Percentiles rank a stretch among this genome's conserved stretches.
Evolutionary conservation across 1,140 invertebrate genomes (phyloP).

Genomic region (Brachionus sp.): DNA sequence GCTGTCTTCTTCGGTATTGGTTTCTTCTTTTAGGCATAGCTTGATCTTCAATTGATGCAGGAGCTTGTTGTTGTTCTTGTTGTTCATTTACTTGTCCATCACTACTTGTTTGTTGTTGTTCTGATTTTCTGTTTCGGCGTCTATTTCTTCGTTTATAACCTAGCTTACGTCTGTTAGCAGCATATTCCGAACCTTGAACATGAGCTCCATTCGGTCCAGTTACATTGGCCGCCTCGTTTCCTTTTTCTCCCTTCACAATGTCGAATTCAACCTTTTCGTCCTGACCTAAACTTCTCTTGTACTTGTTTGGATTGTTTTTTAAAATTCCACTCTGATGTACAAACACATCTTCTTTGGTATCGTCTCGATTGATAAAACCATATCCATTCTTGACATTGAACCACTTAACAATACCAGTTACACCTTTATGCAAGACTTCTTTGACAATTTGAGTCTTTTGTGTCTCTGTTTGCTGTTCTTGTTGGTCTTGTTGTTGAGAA

Average conservation of each 20-base stretch:
- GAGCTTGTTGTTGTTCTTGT: neutral
- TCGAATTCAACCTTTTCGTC: conserved; percentile 98
- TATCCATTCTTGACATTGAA: conserved; percentile 99
- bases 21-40: neutral
- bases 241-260: conserved; percentile 72
- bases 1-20: neutral
- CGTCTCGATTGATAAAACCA: conserved; percentile 96
- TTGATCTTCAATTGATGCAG: neutral
- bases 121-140: neutral
- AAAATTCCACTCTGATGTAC: conserved; percentile 90
- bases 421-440: neutral
- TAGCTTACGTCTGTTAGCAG: conserved; percentile 63
- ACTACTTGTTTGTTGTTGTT: neutral
- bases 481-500: neutral
- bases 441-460: conserved; percentile 4
- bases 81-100: neutral
- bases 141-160: neutral
- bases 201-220: conserved; percentile 86
- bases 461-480: neutral
- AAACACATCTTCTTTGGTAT: conserved; percentile 99
- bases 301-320: conserved; percentile 94
- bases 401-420: conserved; percentile 90
- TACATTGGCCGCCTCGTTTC: conserved; percentile 93
- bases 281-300: conserved; percentile 94
- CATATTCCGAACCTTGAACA: conserved; percentile 91